Evolutionary conservation across 2,888 invertebrate genomes (phyloP).

Genomic region (Endotricha flammealis): DNA sequence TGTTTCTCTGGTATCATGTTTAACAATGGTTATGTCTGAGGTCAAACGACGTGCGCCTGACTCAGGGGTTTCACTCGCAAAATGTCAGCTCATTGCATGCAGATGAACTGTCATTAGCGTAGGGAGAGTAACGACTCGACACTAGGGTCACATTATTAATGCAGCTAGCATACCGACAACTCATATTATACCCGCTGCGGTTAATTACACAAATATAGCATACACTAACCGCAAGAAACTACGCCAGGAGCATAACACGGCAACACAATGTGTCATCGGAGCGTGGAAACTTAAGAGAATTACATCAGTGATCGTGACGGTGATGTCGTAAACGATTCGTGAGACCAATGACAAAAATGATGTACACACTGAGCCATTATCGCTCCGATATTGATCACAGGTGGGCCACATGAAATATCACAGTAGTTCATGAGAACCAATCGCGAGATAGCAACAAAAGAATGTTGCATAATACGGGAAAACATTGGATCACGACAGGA

Average conservation of each 20-base stretch:
- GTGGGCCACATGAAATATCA: constrained; percentile 21
- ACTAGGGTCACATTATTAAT: constrained; percentile 15
- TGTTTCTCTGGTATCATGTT: constrained; percentile 22
- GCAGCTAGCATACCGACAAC: constrained; percentile 20
- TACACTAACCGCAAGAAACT: constrained; percentile 8
- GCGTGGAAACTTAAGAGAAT: constrained; percentile 43
- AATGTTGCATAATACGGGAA: constrained; percentile 52
- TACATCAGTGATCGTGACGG: constrained; percentile 55
- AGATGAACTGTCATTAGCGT: constrained; percentile 35
- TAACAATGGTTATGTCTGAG: constrained; percentile 19
- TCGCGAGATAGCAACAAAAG: constrained; percentile 43
- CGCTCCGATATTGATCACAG: constrained; percentile 46
- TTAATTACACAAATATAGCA: constrained; percentile 8
- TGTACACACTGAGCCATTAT: constrained; percentile 42
- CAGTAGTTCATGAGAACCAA: constrained; percentile 35
- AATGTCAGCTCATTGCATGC: constrained; percentile 28
- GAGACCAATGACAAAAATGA: constrained; percentile 55
- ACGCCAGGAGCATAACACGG: constrained; percentile 19
- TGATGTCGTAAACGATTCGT: constrained; percentile 46
- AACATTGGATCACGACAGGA: constrained; percentile 55
- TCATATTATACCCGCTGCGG: constrained; percentile 11
- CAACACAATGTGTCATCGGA: constrained; percentile 36
- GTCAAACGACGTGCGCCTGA: constrained; percentile 14
- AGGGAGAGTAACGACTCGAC: not conserved
- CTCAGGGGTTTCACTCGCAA: constrained; percentile 20